These are phyloP conservation scores for Pseudomyrmex cubaensis DNA, from an alignment of 1,140 invertebrate genomes.

Conservation along the genomic window DNA sequence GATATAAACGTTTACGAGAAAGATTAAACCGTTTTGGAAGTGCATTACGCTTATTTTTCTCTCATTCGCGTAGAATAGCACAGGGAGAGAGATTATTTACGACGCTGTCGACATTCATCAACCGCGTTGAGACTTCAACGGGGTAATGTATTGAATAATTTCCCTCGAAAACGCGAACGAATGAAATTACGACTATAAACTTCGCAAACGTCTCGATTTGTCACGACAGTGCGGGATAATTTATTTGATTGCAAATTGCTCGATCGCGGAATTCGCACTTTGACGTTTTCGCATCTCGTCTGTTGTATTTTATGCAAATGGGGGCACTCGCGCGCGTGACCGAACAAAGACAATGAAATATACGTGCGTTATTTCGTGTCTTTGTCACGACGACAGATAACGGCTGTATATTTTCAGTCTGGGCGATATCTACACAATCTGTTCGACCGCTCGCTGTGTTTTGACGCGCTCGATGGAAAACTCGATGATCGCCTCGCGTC, in stretches of 20 bases:
- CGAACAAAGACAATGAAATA: neutral
- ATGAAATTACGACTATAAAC: too few relatives aligned
- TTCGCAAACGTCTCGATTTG: too few relatives aligned
- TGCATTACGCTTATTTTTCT: neutral
- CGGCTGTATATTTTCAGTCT: neutral
- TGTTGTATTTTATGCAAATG: too few relatives aligned
- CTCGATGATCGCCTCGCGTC: slow-evolving; percentile 17
- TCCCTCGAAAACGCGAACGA: neutral
- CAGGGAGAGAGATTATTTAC: neutral
- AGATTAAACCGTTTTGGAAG: slow-evolving; percentile 30
- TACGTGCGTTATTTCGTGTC: neutral
- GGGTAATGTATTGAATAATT: neutral
- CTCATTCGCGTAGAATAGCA: neutral
- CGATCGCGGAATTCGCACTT: too few relatives aligned
- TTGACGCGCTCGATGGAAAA: slow-evolving; percentile 1
- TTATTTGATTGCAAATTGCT: neutral
- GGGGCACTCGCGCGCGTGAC: too few relatives aligned
- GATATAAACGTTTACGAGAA: neutral
- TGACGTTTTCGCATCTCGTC: too few relatives aligned
- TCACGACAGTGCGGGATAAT: too few relatives aligned
- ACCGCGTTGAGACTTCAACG: neutral
- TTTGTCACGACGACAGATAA: neutral
- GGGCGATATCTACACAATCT: neutral
- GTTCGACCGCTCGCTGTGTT: neutral
- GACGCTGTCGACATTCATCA: neutral